phyloP scores from a whole-genome alignment of 2,113 vertebrate genomes.

The Megaceryle torquata region DNA sequence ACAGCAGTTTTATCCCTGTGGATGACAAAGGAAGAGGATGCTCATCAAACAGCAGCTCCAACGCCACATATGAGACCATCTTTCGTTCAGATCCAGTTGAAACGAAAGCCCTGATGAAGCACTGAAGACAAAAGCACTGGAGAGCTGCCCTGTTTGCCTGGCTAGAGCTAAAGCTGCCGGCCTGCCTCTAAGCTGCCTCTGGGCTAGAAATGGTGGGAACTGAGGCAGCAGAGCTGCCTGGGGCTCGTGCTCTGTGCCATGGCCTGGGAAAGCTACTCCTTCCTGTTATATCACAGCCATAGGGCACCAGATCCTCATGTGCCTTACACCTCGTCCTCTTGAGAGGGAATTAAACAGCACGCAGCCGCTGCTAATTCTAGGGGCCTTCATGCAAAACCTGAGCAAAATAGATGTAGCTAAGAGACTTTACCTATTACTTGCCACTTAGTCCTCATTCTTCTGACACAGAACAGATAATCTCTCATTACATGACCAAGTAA shows the following conservation, averaged over 20 bases:
- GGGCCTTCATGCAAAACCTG: not conserved
- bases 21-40: not conserved
- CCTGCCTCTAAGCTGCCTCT: not conserved
- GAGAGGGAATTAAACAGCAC: not conserved
- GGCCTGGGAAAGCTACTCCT: not conserved
- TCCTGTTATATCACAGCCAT: not conserved
- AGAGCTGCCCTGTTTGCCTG: not conserved
- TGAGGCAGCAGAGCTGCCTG: not conserved
- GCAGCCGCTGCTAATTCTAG: not conserved
- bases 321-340: not conserved
- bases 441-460: not conserved
- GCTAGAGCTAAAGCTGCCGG: not conserved
- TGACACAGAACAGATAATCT: not conserved
- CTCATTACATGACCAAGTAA: not conserved
- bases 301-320: not conserved
- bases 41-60: not conserved
- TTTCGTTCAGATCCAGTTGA: not conserved
- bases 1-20: not conserved
- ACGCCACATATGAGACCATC: rapidly evolving
- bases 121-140: not conserved
- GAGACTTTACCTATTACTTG: not conserved
- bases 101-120: not conserved
- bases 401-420: not conserved
- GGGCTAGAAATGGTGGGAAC: constrained; percentile 23
- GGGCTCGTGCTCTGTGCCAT: not conserved